Evolutionary conservation across 2,113 vertebrate species (phyloP).

Genomic region (Elephas maximus): DNA sequence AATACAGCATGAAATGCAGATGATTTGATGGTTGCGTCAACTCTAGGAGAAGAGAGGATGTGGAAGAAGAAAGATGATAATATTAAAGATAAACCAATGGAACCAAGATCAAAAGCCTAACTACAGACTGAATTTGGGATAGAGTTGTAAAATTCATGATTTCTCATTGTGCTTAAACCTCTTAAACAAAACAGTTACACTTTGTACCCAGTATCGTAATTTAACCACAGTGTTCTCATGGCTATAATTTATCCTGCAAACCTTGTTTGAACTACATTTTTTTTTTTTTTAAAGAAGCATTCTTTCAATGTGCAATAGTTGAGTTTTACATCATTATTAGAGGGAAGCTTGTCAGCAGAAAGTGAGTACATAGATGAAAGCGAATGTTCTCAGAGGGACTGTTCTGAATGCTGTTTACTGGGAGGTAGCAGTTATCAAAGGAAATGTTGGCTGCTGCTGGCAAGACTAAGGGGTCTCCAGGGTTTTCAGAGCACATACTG

Average conservation of each 20-base stretch:
- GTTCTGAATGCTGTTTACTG: slow-evolving; percentile 40
- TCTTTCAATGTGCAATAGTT: slow-evolving; percentile 11
- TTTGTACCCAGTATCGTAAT: not conserved
- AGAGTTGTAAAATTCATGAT: slow-evolving; percentile 31
- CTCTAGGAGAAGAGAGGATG: not conserved
- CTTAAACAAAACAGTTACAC: not conserved
- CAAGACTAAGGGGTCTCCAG: not conserved
- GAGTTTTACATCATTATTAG: slow-evolving; percentile 22
- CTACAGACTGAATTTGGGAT: not conserved
- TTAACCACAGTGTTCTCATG: not conserved
- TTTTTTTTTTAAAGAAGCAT: not conserved
- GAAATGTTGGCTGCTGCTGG: slow-evolving; percentile 26
- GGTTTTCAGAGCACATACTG: slow-evolving; percentile 12
- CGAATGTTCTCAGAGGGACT: not conserved
- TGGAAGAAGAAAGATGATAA: not conserved
- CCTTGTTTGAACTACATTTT: slow-evolving; percentile 8
- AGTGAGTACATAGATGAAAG: slow-evolving; percentile 44
- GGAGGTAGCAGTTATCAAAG: slow-evolving; percentile 39
- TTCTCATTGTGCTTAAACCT: slow-evolving; percentile 49
- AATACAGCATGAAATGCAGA: slow-evolving; percentile 7
- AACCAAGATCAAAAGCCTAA: not conserved
- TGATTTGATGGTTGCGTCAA: slow-evolving; percentile 29
- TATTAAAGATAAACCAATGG: slow-evolving; percentile 39
- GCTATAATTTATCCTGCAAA: slow-evolving; percentile 50
- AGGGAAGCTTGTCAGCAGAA: slow-evolving; percentile 60